phyloP scores from a whole-genome alignment of 2,797 vertebrate species.

The Acomys russatus region DNA sequence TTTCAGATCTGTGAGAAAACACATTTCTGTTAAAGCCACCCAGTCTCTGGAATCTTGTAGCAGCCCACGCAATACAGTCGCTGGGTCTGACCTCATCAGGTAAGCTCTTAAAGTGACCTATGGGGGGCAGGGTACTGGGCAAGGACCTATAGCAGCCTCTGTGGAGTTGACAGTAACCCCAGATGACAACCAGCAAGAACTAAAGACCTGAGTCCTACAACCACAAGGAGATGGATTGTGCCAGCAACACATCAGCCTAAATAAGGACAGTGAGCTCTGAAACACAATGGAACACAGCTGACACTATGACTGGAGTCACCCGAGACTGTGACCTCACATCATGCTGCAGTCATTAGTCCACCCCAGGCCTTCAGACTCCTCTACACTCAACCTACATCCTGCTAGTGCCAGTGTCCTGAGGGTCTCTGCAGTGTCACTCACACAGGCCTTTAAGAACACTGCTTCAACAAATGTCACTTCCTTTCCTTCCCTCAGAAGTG shows the following conservation, averaged over 20 bases:
- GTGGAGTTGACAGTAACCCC: background rate
- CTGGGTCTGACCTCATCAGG: slow-evolving; percentile 22
- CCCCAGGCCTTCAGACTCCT: slow-evolving; percentile 1
- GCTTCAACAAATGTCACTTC: background rate
- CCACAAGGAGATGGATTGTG: background rate
- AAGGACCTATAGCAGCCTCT: background rate
- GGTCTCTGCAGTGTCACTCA: background rate
- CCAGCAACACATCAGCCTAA: background rate
- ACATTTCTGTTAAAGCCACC: slow-evolving; percentile 17
- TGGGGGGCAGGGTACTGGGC: background rate
- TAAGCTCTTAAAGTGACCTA: background rate
- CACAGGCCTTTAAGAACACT: background rate
- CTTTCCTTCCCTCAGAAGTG: background rate
- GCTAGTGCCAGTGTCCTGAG: background rate
- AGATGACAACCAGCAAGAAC: background rate
- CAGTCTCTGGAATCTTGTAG: background rate
- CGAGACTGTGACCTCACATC: background rate
- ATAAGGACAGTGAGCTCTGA: background rate
- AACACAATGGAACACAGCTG: background rate
- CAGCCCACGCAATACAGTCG: background rate
- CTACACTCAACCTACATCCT: background rate
- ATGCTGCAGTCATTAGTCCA: background rate
- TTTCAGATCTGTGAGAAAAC: slow-evolving; percentile 51
- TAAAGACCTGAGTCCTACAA: background rate
- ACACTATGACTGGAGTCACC: background rate